A percentile compares a stretch with the other conserved stretches of the same genome.
These are phyloP conservation scores for Erebia palarica DNA, from an alignment of 2,888 invertebrate species.

Conservation along the genomic window DNA sequence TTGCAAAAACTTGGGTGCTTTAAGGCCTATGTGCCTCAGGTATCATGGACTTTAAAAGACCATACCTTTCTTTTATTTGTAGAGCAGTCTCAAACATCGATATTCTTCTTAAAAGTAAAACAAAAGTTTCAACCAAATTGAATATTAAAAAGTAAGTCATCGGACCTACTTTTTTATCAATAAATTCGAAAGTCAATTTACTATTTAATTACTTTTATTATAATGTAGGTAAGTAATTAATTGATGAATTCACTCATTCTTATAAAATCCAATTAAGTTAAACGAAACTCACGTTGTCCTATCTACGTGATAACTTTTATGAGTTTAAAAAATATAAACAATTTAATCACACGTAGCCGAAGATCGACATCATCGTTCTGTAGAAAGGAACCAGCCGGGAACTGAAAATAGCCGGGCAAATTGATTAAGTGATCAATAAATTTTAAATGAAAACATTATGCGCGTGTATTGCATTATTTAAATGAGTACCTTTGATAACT, in stretches of 20 bases:
- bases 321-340: slow-evolving; percentile 24
- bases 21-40: no score
- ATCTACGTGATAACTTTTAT: slow-evolving; percentile 20
- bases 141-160: no score
- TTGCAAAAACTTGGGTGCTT: no score
- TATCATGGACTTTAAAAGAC: no score
- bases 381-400: no score
- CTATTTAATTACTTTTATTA: slow-evolving; percentile 6
- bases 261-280: slow-evolving; percentile 4
- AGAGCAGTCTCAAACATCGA: background rate
- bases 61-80: background rate
- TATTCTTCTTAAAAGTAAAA: background rate
- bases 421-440: no score
- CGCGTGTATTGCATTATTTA: no score
- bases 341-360: slow-evolving; percentile 17
- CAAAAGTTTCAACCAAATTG: background rate
- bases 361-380: no score
- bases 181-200: slow-evolving; percentile 8
- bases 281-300: slow-evolving; percentile 13
- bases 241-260: slow-evolving; percentile 16
- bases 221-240: slow-evolving; percentile 3
- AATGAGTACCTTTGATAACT: no score
- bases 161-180: background rate
- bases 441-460: no score
- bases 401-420: no score